A percentile compares a stretch with the other conserved stretches of the same genome.
Conservation (phyloP, 2,113 vertebrate species). For the Gallinago undulata region DNA sequence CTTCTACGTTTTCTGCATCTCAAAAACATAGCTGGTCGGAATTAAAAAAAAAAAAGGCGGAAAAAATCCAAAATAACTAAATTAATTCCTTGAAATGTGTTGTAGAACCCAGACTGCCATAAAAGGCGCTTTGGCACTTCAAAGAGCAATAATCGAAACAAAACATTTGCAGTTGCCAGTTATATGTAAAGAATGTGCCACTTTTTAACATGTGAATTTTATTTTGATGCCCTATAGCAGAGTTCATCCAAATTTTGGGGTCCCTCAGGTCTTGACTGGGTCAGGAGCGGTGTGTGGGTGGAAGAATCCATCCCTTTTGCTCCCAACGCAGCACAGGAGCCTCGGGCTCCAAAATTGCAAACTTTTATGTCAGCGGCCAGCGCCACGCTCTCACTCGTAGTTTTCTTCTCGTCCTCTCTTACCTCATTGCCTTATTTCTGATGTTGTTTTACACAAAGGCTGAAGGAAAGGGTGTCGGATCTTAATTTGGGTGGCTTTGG, state of each 20-base stretch:
- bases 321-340: not conserved
- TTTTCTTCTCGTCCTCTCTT: not conserved
- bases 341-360: not conserved
- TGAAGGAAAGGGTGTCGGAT: not conserved
- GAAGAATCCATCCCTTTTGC: not conserved
- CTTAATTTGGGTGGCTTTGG: not conserved
- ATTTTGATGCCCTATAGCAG: not conserved
- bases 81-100: conserved; percentile 13
- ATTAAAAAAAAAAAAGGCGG: not conserved
- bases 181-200: not conserved
- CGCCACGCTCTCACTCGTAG: not conserved
- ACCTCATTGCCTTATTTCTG: not conserved
- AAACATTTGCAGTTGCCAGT: conserved; percentile 6
- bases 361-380: not conserved
- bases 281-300: not conserved
- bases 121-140: conserved; percentile 42
- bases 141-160: conserved; percentile 28
- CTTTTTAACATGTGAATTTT: not conserved
- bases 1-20: not conserved
- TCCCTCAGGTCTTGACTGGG: not conserved
- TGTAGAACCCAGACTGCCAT: not conserved
- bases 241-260: not conserved
- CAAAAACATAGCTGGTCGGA: not conserved
- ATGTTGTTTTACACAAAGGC: not conserved
- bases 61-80: not conserved